Evolutionary conservation across 2,113 vertebrate genomes (phyloP).

Genomic region (Vanacampus margaritifer): DNA sequence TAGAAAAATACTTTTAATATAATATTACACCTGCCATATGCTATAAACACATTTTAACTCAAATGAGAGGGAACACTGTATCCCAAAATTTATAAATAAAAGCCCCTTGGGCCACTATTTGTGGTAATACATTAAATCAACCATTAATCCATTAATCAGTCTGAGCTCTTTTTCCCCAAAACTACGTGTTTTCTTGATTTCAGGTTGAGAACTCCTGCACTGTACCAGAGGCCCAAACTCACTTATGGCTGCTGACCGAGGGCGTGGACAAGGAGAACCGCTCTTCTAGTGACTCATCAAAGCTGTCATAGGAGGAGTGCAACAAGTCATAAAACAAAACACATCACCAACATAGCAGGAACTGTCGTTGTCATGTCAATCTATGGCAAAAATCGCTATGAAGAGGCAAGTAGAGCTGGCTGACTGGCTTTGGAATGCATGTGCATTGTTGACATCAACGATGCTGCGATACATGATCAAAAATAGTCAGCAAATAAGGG

Average conservation of each 20-base stretch:
- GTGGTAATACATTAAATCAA: background rate
- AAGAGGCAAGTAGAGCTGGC: background rate
- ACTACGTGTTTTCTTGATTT: background rate
- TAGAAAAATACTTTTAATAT: too few species aligned
- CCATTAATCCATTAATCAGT: background rate
- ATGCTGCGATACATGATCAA: background rate
- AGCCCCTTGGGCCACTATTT: background rate
- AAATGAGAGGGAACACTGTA: background rate
- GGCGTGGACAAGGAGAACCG: conserved; percentile 64
- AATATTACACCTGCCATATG: too few species aligned
- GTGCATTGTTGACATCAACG: background rate
- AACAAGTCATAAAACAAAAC: conserved; percentile 60
- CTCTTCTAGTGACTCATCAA: conserved; percentile 75
- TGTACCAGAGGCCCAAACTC: conserved; percentile 59
- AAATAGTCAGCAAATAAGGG: too few species aligned
- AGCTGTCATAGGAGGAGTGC: conserved; percentile 63
- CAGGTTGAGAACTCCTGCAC: conserved; percentile 51
- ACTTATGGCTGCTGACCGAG: conserved; percentile 75
- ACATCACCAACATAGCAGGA: conserved; percentile 35
- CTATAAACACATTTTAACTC: too few species aligned
- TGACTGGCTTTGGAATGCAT: background rate
- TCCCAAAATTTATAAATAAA: background rate
- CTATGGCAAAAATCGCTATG: background rate
- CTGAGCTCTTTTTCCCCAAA: background rate
- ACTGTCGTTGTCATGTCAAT: background rate